Evolutionary conservation across 2,888 invertebrate genomes (phyloP).

Genomic region (Dusona sp.): DNA sequence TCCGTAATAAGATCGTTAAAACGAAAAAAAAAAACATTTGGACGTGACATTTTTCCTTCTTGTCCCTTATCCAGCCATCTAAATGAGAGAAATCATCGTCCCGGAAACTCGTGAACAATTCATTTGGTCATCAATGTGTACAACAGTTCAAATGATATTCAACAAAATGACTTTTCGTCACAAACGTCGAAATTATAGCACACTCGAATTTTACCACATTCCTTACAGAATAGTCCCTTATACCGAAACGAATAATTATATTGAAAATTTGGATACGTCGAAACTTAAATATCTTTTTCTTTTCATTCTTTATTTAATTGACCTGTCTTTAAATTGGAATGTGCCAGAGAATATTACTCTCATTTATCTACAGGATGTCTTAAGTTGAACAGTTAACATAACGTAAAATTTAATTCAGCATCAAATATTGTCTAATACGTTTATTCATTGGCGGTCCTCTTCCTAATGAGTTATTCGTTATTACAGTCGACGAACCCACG

Average conservation of each 20-base stretch:
- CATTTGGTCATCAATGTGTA: slow-evolving; percentile 71
- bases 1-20: slow-evolving; percentile 40
- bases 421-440: neutral
- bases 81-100: slow-evolving; percentile 72
- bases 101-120: slow-evolving; percentile 72
- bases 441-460: too few relatives aligned
- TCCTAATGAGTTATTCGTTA: neutral
- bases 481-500: neutral
- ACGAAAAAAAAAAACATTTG: slow-evolving; percentile 44
- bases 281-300: slow-evolving; percentile 11
- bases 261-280: slow-evolving; percentile 60
- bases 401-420: neutral
- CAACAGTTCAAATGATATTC: slow-evolving; percentile 67
- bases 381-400: neutral
- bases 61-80: slow-evolving; percentile 47
- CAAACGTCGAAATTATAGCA: slow-evolving; percentile 76
- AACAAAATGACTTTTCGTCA: slow-evolving; percentile 68
- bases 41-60: slow-evolving; percentile 29
- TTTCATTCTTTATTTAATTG: slow-evolving; percentile 25
- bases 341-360: neutral
- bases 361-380: neutral
- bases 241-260: slow-evolving; percentile 63
- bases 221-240: slow-evolving; percentile 82
- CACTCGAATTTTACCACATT: slow-evolving; percentile 83
- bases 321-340: neutral